phyloP scores from a whole-genome alignment of 2,113 vertebrate species.

The Pelobates fuscus region DNA sequence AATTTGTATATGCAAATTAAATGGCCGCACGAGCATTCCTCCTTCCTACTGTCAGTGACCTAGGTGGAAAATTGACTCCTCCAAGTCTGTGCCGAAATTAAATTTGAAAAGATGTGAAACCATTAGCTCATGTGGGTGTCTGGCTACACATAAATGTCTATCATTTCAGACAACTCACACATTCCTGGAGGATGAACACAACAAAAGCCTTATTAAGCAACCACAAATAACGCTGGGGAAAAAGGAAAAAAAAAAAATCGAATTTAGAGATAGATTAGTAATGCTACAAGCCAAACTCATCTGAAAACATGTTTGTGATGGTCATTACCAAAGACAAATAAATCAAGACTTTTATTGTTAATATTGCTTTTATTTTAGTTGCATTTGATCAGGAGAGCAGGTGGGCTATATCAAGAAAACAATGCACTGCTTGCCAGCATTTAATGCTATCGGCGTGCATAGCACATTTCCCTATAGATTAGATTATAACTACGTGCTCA shows the following conservation, averaged over 20 bases:
- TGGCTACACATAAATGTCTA: slow-evolving; percentile 48
- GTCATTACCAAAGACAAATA: slow-evolving; percentile 6
- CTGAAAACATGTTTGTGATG: slow-evolving; percentile 21
- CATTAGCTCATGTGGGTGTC: slow-evolving; percentile 50
- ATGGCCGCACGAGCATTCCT: slow-evolving; percentile 25
- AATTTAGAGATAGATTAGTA: slow-evolving; percentile 39
- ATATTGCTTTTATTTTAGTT: not conserved
- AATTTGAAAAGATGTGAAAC: slow-evolving; percentile 48
- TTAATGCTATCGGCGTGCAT: too few relatives aligned
- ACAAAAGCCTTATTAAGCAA: slow-evolving; percentile 51
- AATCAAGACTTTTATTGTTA: slow-evolving; percentile 19
- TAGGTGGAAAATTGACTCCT: slow-evolving; percentile 47
- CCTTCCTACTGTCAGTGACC: slow-evolving; percentile 38
- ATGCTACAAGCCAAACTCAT: slow-evolving; percentile 20
- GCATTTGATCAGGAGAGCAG: slow-evolving; percentile 1
- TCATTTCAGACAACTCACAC: slow-evolving; percentile 50
- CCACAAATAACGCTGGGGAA: slow-evolving; percentile 48
- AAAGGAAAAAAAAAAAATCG: slow-evolving; percentile 34
- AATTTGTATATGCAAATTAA: slow-evolving; percentile 9
- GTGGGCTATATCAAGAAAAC: not conserved
- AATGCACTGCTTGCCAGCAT: too few relatives aligned
- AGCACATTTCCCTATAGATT: too few relatives aligned
- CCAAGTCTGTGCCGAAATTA: slow-evolving; percentile 48
- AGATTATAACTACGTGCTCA: too few relatives aligned
- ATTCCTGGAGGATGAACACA: slow-evolving; percentile 47